Evolutionary conservation across 2,888 invertebrate species (phyloP).

Genomic region (Siphlonurus alternatus): DNA sequence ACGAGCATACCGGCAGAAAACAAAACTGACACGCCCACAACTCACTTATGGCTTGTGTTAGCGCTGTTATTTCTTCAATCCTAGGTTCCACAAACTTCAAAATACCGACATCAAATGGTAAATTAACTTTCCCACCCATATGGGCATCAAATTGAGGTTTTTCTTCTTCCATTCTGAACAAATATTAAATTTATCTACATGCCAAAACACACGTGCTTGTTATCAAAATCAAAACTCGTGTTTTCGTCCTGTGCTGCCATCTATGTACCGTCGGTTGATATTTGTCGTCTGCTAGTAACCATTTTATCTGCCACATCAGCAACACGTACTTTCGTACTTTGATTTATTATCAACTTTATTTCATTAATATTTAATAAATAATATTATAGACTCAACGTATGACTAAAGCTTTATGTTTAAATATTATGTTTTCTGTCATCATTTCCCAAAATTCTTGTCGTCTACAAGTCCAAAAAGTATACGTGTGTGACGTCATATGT

Average conservation of each 20-base stretch:
- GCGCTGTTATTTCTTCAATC: slow-evolving; percentile 51
- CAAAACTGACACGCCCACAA: no score
- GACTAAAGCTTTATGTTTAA: neutral
- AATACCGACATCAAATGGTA: slow-evolving; percentile 39
- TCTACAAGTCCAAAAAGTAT: neutral
- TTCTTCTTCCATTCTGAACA: no score
- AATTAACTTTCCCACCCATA: slow-evolving; percentile 31
- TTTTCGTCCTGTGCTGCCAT: neutral
- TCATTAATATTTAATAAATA: neutral
- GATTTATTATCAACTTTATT: neutral
- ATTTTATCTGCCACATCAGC: neutral
- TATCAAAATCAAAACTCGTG: neutral
- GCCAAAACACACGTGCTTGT: no score
- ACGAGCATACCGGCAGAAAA: no score
- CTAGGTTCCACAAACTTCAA: slow-evolving; percentile 48
- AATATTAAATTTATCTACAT: no score
- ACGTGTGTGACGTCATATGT: neutral
- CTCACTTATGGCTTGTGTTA: slow-evolving; percentile 45
- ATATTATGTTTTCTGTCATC: neutral
- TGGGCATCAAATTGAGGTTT: no score
- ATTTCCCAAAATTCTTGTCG: neutral
- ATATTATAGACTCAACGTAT: neutral
- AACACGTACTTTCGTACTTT: neutral
- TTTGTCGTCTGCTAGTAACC: neutral
- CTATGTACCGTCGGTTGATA: neutral